phyloP scores from a whole-genome alignment of 2,113 vertebrate genomes.

The Sinocyclocheilus rhinocerous region DNA sequence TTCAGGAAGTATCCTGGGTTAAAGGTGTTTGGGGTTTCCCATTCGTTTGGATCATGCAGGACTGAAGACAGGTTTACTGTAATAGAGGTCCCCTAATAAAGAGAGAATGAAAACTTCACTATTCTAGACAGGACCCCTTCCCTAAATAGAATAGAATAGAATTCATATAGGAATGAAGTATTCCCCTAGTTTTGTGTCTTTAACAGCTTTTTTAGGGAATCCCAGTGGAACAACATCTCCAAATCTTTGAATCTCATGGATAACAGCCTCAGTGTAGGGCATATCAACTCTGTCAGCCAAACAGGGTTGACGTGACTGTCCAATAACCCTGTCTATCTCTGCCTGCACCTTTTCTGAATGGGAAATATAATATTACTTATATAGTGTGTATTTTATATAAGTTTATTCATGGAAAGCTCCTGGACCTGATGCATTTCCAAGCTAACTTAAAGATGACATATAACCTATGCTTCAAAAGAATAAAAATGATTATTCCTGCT shows the following conservation, averaged over 20 bases:
- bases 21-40: constrained; percentile 73
- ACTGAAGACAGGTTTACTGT: constrained; percentile 76
- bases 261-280: constrained; percentile 74
- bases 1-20: constrained; percentile 55
- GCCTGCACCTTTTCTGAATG: constrained; percentile 53
- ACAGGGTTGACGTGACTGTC: constrained; percentile 53
- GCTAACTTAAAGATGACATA: background rate
- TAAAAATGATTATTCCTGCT: background rate
- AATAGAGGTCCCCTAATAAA: constrained; percentile 56
- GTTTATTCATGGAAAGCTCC: background rate
- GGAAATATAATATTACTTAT: background rate
- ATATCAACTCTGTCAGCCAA: constrained; percentile 66
- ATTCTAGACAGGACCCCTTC: background rate
- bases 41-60: constrained; percentile 55
- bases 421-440: background rate
- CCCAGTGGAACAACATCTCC: constrained; percentile 68
- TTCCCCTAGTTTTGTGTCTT: constrained; percentile 57
- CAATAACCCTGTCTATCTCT: constrained; percentile 55
- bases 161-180: constrained; percentile 66
- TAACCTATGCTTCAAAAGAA: background rate
- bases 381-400: background rate
- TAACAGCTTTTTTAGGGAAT: constrained; percentile 45
- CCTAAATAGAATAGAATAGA: background rate
- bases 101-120: background rate
- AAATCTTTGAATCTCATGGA: constrained; percentile 77